These are phyloP conservation scores for Saxidomus purpurata DNA, from an alignment of 1,140 invertebrate genomes.

Conservation along the genomic window DNA sequence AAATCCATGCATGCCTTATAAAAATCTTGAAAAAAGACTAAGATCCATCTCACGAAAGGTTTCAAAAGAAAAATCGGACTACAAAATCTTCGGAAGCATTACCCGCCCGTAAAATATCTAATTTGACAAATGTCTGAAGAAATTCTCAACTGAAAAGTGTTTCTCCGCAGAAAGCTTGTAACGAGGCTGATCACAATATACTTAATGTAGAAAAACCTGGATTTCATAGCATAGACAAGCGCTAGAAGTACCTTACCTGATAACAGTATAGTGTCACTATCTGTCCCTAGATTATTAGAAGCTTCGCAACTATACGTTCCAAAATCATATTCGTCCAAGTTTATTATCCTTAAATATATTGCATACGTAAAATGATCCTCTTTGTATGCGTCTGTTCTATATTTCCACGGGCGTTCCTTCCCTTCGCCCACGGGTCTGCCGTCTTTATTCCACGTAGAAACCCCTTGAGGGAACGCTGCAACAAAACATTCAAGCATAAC, in stretches of 20 bases:
- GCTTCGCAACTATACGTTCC: constrained; percentile 97
- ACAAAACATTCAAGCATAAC: constrained; percentile 94
- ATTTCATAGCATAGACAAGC: too few relatives aligned
- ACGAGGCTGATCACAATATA: too few relatives aligned
- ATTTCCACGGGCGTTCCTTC: constrained; percentile 86
- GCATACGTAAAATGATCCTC: constrained; percentile 93
- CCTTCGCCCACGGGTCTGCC: constrained; percentile 87
- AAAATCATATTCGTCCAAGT: constrained; percentile 92
- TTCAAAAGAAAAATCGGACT: too few relatives aligned
- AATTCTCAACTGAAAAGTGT: too few relatives aligned
- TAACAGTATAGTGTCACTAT: constrained; percentile 93
- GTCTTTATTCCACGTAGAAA: constrained; percentile 94
- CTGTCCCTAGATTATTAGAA: constrained; percentile 95
- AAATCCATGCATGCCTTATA: too few relatives aligned
- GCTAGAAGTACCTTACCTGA: constrained; percentile 95
- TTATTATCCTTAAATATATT: constrained; percentile 93
- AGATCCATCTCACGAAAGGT: too few relatives aligned
- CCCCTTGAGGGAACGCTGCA: constrained; percentile 95
- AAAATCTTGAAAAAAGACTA: too few relatives aligned
- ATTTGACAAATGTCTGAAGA: too few relatives aligned
- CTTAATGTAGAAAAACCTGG: too few relatives aligned
- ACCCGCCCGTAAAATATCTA: too few relatives aligned
- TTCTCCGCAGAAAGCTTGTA: too few relatives aligned
- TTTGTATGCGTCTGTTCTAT: constrained; percentile 91
- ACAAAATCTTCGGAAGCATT: too few relatives aligned